Evolutionary conservation across 2,888 invertebrate species (phyloP), one percentile per base, ranked within the genome.

Genomic region (Drosophila meridionalis): DNA sequence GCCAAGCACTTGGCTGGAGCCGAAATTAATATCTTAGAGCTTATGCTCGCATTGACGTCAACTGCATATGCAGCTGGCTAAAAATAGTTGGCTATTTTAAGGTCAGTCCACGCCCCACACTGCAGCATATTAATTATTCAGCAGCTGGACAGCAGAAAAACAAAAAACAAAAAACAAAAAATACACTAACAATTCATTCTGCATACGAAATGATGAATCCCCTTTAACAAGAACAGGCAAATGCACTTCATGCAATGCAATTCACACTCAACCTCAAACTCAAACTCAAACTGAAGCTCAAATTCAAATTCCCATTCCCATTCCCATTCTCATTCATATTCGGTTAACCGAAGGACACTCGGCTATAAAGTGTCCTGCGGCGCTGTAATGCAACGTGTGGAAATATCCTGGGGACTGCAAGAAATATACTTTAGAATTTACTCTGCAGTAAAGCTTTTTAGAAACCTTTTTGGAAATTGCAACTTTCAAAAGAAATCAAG

Each of bases 111-210:
- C 40, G 45, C 55, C 76, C 20, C 57, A n/a, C 43, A 64, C n/a
- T 64, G 53, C 60, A 12, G 20, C 9, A 36, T 14, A 52, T 79
- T 30, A 62, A 79, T 76, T 69, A 74, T 79, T 76, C 38, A 76
- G 14, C 14, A 62, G 50, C 56, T 68, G 45, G n/a, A 56, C 42
- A 34, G 14, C 32, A 61, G 50, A 43, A 52, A 58, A 50, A 20
- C 30, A 42, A 12, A 56, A 71, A 43, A 61, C 48, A 50, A 58
- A 74, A 32, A 36, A 7, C 40, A 64, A 34, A 38, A 61, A 74
- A 42, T 58, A 50, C 61, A 62, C 76, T 74, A 34, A 53, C 36
- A 69, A 42, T 57, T 14, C 69, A 58, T 59, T 69, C 58, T 69
- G 61, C 76, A 75, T 75, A 52, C 43, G 57, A 75, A 69, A 64